These are phyloP conservation scores for Perdix hodgsoniae DNA, from an alignment of 2,797 vertebrate genomes.

Conservation along the genomic window DNA sequence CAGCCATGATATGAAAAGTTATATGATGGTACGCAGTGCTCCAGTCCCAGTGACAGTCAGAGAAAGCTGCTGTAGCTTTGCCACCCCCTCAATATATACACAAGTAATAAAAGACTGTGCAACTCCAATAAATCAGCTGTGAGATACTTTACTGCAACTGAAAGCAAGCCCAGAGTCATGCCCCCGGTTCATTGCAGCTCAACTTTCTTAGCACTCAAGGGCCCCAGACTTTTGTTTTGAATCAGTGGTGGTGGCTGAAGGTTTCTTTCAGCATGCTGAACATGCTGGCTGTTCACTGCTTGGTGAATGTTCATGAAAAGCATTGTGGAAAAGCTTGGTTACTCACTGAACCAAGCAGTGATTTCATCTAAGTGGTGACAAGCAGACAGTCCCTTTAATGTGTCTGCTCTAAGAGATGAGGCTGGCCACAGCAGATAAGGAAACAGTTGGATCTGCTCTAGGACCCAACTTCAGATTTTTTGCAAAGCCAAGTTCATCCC, in stretches of 20 bases:
- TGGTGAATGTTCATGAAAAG: background rate
- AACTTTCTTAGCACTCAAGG: background rate
- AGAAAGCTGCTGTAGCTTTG: conserved; percentile 31
- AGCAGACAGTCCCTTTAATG: background rate
- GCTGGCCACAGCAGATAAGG: background rate
- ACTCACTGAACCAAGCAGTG: background rate
- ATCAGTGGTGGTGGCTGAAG: background rate
- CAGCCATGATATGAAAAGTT: background rate
- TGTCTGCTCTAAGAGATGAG: background rate
- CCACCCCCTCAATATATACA: background rate
- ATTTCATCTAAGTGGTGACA: background rate
- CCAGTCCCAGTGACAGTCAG: background rate
- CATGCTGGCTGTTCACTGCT: background rate
- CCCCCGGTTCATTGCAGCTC: background rate
- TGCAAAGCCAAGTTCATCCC: background rate
- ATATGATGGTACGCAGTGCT: rapidly evolving
- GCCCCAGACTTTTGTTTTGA: background rate
- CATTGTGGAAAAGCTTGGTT: conserved; percentile 18
- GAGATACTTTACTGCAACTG: background rate
- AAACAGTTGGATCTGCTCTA: background rate
- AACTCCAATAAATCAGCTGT: background rate
- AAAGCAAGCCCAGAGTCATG: background rate
- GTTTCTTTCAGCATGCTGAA: background rate
- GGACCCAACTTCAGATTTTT: background rate
- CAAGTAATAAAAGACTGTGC: background rate